Evolutionary conservation across 2,888 invertebrate genomes (phyloP).

Genomic region (Diarsia brunnea): DNA sequence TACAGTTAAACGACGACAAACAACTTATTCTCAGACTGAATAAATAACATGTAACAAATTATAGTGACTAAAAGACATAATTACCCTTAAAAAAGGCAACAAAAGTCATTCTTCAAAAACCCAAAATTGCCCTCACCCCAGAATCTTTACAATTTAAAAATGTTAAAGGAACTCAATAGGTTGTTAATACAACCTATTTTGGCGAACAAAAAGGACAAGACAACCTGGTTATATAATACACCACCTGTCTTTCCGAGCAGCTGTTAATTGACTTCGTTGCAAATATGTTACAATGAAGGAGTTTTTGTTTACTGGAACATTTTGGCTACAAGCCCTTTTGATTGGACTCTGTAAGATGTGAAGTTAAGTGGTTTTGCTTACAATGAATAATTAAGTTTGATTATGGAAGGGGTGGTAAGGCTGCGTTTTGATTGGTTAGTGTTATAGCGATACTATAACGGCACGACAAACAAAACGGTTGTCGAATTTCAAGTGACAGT

Average conservation of each 20-base stretch:
- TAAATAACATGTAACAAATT: neutral
- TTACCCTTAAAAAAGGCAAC: neutral
- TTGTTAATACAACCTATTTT: slow-evolving; percentile 49
- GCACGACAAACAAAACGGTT: neutral
- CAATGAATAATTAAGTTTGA: neutral
- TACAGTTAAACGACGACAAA: neutral
- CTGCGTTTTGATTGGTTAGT: neutral
- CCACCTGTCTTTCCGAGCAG: slow-evolving; percentile 51
- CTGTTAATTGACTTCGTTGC: slow-evolving; percentile 41
- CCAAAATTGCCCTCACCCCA: slow-evolving; percentile 6
- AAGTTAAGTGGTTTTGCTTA: slow-evolving; percentile 10
- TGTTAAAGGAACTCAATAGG: slow-evolving; percentile 33
- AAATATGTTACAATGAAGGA: slow-evolving; percentile 30
- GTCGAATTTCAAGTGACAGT: neutral
- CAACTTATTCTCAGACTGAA: neutral
- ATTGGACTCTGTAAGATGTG: neutral
- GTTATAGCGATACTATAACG: neutral
- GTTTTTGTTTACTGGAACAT: slow-evolving; percentile 23
- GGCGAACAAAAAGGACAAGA: slow-evolving; percentile 34
- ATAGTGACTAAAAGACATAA: neutral
- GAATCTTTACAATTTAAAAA: slow-evolving; percentile 3
- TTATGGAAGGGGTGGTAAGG: neutral
- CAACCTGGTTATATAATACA: slow-evolving; percentile 25
- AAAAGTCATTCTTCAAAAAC: neutral
- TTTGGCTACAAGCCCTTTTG: slow-evolving; percentile 1